A percentile compares a stretch with the other conserved stretches of the same genome.
phyloP scores from a whole-genome alignment of 2,888 invertebrate species.

The Tetragonisca angustula region DNA sequence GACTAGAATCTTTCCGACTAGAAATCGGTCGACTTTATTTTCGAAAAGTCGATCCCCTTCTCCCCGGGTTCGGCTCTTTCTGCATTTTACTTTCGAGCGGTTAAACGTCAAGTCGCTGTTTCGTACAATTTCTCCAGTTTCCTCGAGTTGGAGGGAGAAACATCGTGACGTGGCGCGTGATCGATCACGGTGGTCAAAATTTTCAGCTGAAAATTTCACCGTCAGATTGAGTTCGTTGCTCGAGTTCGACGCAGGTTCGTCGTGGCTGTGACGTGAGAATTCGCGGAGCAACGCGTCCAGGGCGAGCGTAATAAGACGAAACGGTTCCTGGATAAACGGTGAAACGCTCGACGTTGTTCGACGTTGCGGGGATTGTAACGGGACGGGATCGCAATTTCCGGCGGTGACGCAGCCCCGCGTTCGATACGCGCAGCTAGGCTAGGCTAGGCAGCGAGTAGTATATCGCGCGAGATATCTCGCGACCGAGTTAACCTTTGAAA shows the following conservation, averaged over 20 bases:
- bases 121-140: neutral
- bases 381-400: constrained; percentile 67
- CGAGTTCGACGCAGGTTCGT: constrained; percentile 12
- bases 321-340: constrained; percentile 50
- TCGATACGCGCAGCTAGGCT: neutral
- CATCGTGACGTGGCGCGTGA: neutral
- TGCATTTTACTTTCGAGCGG: neutral
- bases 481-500: neutral
- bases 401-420: neutral
- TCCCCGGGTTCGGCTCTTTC: neutral
- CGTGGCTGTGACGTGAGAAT: constrained; percentile 5
- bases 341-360: constrained; percentile 27
- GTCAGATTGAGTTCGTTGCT: too few relatives aligned
- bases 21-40: neutral
- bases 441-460: neutral
- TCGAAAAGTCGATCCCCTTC: neutral
- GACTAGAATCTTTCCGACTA: neutral
- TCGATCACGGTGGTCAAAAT: neutral
- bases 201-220: neutral
- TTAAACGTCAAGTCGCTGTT: neutral
- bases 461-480: neutral
- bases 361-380: constrained; percentile 24
- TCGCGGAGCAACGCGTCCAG: neutral
- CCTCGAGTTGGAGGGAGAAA: neutral
- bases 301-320: neutral